phyloP scores from a whole-genome alignment of 1,140 invertebrate genomes.

The Arctopsyche grandis region DNA sequence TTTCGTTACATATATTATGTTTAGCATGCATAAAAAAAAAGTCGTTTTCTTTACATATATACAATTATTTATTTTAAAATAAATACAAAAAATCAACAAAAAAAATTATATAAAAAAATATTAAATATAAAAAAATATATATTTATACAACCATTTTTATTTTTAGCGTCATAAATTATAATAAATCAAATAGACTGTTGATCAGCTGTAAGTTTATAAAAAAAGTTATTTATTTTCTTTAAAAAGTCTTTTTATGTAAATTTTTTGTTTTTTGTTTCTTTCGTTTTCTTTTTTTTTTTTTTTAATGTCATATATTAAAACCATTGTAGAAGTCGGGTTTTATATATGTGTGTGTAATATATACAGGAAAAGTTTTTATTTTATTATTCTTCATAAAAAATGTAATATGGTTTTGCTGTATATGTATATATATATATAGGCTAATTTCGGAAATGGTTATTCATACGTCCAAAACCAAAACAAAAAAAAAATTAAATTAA shows the following conservation, averaged over 20 bases:
- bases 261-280: no score
- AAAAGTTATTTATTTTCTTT: neutral
- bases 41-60: neutral
- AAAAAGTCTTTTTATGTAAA: neutral
- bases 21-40: no score
- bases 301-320: no score
- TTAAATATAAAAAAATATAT: conserved; percentile 2
- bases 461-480: neutral
- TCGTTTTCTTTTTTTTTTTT: no score
- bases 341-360: no score
- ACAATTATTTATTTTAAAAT: conserved; percentile 19
- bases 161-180: neutral
- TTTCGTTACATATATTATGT: no score
- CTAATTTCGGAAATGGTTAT: neutral
- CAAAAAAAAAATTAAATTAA: neutral
- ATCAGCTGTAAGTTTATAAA: conserved; percentile 15
- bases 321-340: no score
- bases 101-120: conserved; percentile 7
- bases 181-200: conserved; percentile 5
- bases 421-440: neutral
- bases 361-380: neutral
- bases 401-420: no score
- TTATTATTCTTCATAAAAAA: neutral
- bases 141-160: neutral
- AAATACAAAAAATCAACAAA: conserved; percentile 12